Base-by-base conservation (phyloP, 2,113 vertebrate genomes). In the Columba livia region DNA sequence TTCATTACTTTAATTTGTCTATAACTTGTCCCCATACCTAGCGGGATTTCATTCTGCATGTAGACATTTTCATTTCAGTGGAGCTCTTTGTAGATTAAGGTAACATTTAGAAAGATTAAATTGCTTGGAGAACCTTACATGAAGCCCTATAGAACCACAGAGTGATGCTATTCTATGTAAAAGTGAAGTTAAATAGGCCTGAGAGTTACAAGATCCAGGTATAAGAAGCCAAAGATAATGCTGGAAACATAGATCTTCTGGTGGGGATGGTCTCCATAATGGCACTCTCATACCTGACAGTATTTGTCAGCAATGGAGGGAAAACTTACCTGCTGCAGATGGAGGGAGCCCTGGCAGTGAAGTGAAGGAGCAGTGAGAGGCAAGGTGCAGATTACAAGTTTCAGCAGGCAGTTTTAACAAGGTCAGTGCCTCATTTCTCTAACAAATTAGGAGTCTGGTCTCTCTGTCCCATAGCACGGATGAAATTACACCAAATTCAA, bases 381-480 rank as follows among this genome's bases (percentile, higher is more conserved):
- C 83, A 72, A 93, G 85, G 56, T 53, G 70, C 25, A 67, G 34
- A 69, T 32, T 90, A 48, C 88, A 25, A 53, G 79, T 93, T 92
- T 50, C 54, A 87, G 31, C 78, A 21, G 36, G 90, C 48, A 69
- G 0, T 79, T 94, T 60, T 81, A 91, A 80, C 69, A 86, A 92
- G 80, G 83, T 87, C 85, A 79, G 1, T 91, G 62, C 53, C 65
- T 96, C 56, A 90, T 95, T 96, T 93, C 78, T 94, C 73, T 81
- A 90, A 79, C 86, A 94, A 95, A 95, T 95, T 81, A 91, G 61
- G 85, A 84, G 86, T 94, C 73, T 87, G 77, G 26, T 21, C n/a
- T 87, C 26, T 84, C 86, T 44, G 53, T 94, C 34, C 89, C 44
- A 57, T 11, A 89, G 84, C 73, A 44, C 53, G 57, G 61, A 31